phyloP scores from a whole-genome alignment of 2,888 invertebrate genomes.

The Ophioninae sp. region DNA sequence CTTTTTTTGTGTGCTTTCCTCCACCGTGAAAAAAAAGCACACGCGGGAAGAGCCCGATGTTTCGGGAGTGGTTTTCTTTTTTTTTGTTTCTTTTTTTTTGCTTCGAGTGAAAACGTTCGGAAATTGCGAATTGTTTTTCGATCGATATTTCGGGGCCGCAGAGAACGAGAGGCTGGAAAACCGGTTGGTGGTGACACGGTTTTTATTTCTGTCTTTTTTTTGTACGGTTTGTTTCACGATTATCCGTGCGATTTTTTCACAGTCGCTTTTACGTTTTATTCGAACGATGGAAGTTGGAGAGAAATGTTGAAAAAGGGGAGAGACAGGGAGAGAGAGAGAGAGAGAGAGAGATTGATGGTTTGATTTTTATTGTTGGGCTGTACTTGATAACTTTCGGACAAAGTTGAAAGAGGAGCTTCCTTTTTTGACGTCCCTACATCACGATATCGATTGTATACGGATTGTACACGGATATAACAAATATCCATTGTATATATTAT shows the following conservation, averaged over 20 bases:
- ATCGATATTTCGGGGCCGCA: background rate
- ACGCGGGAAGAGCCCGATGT: background rate
- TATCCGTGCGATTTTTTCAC: background rate
- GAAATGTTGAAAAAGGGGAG: background rate
- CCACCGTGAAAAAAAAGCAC: background rate
- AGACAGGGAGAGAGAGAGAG: background rate
- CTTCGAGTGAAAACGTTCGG: background rate
- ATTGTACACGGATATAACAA: too few species aligned
- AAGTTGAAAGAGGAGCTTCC: too few species aligned
- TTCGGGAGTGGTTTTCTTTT: background rate
- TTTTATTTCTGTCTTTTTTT: conserved; percentile 7
- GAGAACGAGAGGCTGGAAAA: background rate
- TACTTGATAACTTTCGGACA: too few species aligned
- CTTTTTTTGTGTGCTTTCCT: background rate
- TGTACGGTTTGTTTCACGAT: background rate
- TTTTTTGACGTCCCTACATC: too few species aligned
- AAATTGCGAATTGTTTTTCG: conserved; percentile 1
- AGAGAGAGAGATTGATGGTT: conserved; percentile 6
- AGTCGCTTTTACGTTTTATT: too few species aligned
- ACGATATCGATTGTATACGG: too few species aligned
- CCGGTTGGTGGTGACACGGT: background rate
- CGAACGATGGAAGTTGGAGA: background rate
- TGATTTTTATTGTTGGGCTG: too few species aligned
- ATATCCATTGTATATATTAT: too few species aligned
- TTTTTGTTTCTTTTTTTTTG: background rate